Evolutionary conservation across 1,140 invertebrate genomes (phyloP), one percentile per base, ranked within the genome.

Genomic region (Rhyacophila brunnea): DNA sequence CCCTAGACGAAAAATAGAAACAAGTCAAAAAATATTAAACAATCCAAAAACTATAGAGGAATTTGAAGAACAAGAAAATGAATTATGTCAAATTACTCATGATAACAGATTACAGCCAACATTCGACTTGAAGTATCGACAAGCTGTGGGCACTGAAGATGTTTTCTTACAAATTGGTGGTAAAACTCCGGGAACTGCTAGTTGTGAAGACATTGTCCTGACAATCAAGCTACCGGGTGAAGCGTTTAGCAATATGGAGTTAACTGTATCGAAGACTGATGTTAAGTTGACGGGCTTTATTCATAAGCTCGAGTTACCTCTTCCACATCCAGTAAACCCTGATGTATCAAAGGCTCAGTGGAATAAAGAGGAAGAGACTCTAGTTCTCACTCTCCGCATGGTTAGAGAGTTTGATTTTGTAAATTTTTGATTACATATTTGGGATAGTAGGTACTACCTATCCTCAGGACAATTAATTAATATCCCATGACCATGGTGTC

Each of bases 121-220:
- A 62, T 95, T 91, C 76, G 86, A 88, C 15, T 89, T 94, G 67
- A 83, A 87, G 67, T 95, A 91, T 70, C 87, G 89, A 65, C 93
- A 96, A 72, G 80, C 87, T 45, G 90, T 96, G 1, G 85, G 84
- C 7, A 83, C 92, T 0, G 91, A 93, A 73, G 92, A 96, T 71
- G 83, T 95, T 32, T 95, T 85, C 74, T 76, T 75, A 32, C 68
- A 92, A 89, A 90, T 95, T 83, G 87, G 90, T 0, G 85, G 86
- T 54, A 95, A 93, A 74, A 93, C 88, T 6, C 84, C 89, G 20
- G 74, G 84, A 0, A 89, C 90, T 1, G 81, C 90, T 0, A 94
- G 92, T 68, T 95, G 93, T 71, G 92, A 95, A 70, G 87, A 91
- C 71, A 83, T 95, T 70, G 80, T 92, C 2, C 73, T 95, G 0